These are phyloP conservation scores for Pollicipes pollicipes DNA, from an alignment of 1,140 invertebrate species.

Conservation along the genomic window DNA sequence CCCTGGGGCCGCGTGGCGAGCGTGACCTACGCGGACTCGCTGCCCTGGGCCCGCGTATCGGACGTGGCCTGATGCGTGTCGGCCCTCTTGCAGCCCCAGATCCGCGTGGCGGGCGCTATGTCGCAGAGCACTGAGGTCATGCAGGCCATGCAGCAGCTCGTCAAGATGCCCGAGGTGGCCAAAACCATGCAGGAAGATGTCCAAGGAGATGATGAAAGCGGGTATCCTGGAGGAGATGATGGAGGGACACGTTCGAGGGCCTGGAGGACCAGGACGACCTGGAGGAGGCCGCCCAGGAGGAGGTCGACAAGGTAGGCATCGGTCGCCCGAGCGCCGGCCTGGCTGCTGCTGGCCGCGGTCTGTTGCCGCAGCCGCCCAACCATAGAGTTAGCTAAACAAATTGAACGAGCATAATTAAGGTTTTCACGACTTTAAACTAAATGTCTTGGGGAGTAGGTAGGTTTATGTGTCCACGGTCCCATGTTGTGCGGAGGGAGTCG, in stretches of 20 bases:
- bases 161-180: conserved; percentile 81
- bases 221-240: conserved; percentile 99
- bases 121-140: conserved; percentile 90
- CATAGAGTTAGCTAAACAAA: too few relatives aligned
- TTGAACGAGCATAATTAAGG: too few relatives aligned
- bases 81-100: conserved; percentile 50
- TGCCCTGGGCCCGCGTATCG: too few relatives aligned
- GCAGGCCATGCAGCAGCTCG: conserved; percentile 85
- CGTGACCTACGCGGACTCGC: too few relatives aligned
- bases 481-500: too few relatives aligned
- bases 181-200: conserved; percentile 92
- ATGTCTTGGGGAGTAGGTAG: too few relatives aligned
- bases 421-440: too few relatives aligned
- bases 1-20: too few relatives aligned
- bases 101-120: conserved; percentile 74
- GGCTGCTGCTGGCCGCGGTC: neutral
- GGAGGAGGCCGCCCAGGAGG: conserved; percentile 24
- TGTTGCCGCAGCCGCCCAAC: too few relatives aligned
- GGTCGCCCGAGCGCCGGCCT: too few relatives aligned
- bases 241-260: conserved; percentile 86
- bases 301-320: conserved; percentile 19
- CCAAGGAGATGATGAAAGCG: conserved; percentile 41
- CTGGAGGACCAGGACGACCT: conserved; percentile 37
- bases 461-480: too few relatives aligned
- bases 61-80: too few relatives aligned